These are phyloP conservation scores for Dysidea cf. avara DNA, from an alignment of 37 sponge, comb jelly and placozoan genomes.

Conservation along the genomic window DNA sequence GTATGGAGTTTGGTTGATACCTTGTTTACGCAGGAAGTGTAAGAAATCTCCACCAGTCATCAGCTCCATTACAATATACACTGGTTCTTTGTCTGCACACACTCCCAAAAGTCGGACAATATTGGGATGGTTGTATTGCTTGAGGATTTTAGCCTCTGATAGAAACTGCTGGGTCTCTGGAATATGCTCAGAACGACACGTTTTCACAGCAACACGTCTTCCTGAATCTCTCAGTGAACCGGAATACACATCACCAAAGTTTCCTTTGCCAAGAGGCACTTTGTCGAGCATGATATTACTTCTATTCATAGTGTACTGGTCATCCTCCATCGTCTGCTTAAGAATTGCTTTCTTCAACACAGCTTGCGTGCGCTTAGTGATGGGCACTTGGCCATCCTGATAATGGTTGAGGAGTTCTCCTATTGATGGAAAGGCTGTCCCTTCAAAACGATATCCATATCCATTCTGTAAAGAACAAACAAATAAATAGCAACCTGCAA, in stretches of 20 bases:
- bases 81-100: conserved; percentile 81
- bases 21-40: conserved; percentile 84
- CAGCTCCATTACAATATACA: conserved; percentile 95
- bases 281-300: too few species aligned
- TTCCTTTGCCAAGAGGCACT: conserved; percentile 59
- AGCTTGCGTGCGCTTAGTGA: conserved; percentile 54
- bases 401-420: conserved; percentile 63
- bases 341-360: conserved; percentile 3
- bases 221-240: conserved; percentile 21
- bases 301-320: too few species aligned
- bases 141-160: conserved; percentile 87
- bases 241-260: conserved; percentile 90
- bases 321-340: too few species aligned
- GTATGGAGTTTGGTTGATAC: conserved; percentile 25
- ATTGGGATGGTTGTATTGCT: conserved; percentile 93
- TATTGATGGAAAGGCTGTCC: conserved; percentile 47
- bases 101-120: conserved; percentile 83
- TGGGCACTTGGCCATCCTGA: conserved; percentile 24
- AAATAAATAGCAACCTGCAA: not conserved
- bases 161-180: conserved; percentile 81
- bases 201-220: conserved; percentile 78
- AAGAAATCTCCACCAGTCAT: conserved; percentile 90
- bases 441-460: conserved; percentile 67
- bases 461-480: not conserved
- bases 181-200: conserved; percentile 70